Evolutionary conservation across 2,888 invertebrate species (phyloP).

Genomic region (Macrophya annulata): DNA sequence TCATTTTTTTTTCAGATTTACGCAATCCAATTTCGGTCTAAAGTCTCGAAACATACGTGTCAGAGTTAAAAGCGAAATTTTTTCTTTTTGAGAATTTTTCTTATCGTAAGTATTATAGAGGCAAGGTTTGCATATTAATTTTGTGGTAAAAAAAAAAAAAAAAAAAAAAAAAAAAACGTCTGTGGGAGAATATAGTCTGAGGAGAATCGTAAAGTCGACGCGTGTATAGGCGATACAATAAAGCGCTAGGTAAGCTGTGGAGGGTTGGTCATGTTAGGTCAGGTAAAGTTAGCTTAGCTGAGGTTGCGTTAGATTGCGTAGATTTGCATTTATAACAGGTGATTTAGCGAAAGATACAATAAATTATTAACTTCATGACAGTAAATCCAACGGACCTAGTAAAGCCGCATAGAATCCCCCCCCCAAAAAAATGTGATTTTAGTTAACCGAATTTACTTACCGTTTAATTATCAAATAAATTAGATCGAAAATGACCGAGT

Average conservation of each 20-base stretch:
- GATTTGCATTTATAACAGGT: slow-evolving; percentile 41
- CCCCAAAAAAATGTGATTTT: neutral
- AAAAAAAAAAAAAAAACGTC: slow-evolving; percentile 30
- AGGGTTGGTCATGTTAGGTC: slow-evolving; percentile 36
- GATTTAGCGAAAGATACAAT: slow-evolving; percentile 11
- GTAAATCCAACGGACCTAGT: neutral
- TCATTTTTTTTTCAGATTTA: neutral
- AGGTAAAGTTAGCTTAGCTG: slow-evolving; percentile 28
- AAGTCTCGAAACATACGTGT: neutral
- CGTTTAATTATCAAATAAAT: too few relatives aligned
- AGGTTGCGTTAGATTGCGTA: slow-evolving; percentile 17
- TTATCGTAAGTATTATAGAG: slow-evolving; percentile 3
- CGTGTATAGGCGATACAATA: slow-evolving; percentile 25
- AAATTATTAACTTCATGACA: neutral
- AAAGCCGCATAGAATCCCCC: neutral
- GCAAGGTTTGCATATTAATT: slow-evolving; percentile 28
- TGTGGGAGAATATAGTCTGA: slow-evolving; percentile 3
- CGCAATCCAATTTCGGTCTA: neutral
- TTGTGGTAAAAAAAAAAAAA: too few relatives aligned
- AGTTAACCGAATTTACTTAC: too few relatives aligned
- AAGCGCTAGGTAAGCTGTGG: slow-evolving; percentile 41
- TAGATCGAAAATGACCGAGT: too few relatives aligned
- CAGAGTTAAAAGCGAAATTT: neutral
- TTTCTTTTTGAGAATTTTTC: slow-evolving; percentile 1
- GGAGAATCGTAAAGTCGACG: slow-evolving; percentile 29